Conservation (phyloP, 2,113 vertebrate species). For the Antechinus stuartii region DNA sequence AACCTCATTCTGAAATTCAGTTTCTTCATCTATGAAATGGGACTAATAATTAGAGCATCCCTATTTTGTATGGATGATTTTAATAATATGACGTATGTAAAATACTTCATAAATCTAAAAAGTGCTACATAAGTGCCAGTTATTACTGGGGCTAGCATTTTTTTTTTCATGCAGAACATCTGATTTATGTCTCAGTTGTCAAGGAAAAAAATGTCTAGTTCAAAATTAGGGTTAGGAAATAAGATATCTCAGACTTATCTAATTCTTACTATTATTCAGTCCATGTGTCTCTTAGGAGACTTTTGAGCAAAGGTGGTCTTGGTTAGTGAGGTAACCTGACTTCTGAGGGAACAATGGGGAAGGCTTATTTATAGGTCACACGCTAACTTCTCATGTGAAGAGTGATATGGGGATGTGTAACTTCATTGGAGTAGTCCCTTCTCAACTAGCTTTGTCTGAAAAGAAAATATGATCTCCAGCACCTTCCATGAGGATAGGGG, state of each 20-base stretch:
- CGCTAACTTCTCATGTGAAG: not conserved
- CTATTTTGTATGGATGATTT: not conserved
- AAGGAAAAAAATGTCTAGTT: not conserved
- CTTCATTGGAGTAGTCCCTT: not conserved
- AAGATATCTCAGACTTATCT: not conserved
- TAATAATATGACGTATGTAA: not conserved
- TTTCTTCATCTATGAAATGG: not conserved
- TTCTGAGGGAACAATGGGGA: not conserved
- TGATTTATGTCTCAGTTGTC: not conserved
- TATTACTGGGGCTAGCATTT: not conserved
- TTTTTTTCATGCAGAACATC: not conserved
- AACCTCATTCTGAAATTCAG: not conserved
- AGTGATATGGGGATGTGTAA: not conserved
- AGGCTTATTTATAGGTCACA: not conserved
- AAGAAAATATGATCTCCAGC: not conserved
- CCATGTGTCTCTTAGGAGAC: not conserved
- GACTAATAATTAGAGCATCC: not conserved
- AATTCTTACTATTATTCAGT: not conserved
- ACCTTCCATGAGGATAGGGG: not conserved
- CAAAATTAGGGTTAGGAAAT: not conserved
- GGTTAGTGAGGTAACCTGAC: not conserved
- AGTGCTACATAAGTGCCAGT: not conserved
- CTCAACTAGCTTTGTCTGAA: not conserved
- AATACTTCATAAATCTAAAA: not conserved
- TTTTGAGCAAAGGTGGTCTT: not conserved